Evolutionary conservation across 2,888 invertebrate species (phyloP), one percentile per base, ranked within the genome.

Genomic region (Ptychoptera albimana): DNA sequence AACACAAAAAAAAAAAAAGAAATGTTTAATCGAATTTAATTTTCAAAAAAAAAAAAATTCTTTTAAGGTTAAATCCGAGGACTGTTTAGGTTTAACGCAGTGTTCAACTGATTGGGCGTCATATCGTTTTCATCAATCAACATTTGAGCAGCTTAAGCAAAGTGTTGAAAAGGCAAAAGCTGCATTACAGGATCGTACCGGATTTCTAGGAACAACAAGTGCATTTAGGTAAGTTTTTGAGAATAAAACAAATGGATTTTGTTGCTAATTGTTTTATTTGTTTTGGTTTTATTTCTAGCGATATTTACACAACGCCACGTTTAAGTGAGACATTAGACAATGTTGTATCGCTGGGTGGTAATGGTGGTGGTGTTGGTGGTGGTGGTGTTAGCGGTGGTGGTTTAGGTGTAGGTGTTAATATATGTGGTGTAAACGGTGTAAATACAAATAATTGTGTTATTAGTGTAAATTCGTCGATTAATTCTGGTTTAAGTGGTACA

Each of bases 111-210:
- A 81, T 61, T 81, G 81, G 80, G 77, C 79, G 0, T 74, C 76
- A 0, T 88, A 88, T 63, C 75, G 88, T 39, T 80, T 86, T 47
- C 82, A 82, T 60, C 85, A 85, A 55, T 84, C 84, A 50, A 88
- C 88, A 10, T 88, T 88, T 69, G 87, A 88, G 58, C 87, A 88
- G 60, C 68, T 88, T 49, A 88, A 88, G 57, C 88, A 88, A 61
- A 86, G 86, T 57, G 87, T 88, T 37, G 88, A 88, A 60, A 88
- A 88, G 59, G 88, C 88, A 37, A 88, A 88, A 60, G 87, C 87
- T 1, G 88, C 86, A 0, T 68, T 88, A 39, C 82, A 82, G 61
- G 82, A 82, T 61, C 66, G 76, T 45, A 79, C 77, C 34, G 74
- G 78, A 10, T 74, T 82, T 52, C 69, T 82, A 49, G 78, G 81